Evolutionary conservation across 2,797 vertebrate genomes (phyloP).

Genomic region (Nannoperca australis): DNA sequence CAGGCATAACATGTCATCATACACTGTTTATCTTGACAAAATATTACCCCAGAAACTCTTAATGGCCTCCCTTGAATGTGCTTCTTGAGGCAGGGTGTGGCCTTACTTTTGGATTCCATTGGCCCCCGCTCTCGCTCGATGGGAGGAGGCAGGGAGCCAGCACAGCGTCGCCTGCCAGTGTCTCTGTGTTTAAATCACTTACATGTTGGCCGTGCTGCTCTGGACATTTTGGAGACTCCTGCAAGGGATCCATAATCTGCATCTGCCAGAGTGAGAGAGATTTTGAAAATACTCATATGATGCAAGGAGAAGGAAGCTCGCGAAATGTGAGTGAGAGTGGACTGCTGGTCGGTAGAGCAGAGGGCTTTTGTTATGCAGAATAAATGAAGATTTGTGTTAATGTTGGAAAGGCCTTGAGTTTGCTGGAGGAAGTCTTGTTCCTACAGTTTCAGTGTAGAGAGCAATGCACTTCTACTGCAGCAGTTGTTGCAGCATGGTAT

Average conservation of each 20-base stretch:
- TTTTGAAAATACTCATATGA: constrained; percentile 9
- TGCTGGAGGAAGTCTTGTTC: neutral
- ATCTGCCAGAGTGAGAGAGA: constrained; percentile 23
- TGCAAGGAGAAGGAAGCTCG: neutral
- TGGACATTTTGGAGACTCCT: constrained; percentile 33
- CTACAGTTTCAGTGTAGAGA: neutral
- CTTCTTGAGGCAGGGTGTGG: constrained; percentile 12
- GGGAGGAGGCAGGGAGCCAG: constrained; percentile 23
- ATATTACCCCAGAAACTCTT: neutral
- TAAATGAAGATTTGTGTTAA: neutral
- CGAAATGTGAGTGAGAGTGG: neutral
- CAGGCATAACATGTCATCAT: neutral
- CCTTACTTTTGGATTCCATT: constrained; percentile 10
- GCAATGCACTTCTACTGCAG: neutral
- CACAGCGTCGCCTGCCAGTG: constrained; percentile 24
- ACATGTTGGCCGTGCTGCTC: neutral
- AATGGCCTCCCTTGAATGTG: neutral
- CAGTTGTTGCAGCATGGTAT: too few relatives aligned
- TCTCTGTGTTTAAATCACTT: constrained; percentile 32
- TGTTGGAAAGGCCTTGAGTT: constrained; percentile 8
- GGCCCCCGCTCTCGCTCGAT: constrained; percentile 21
- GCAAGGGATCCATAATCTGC: constrained; percentile 23
- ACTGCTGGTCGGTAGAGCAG: neutral
- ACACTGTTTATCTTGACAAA: neutral
- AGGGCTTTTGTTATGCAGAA: neutral